Evolutionary conservation across 2,113 vertebrate genomes (phyloP).

Genomic region (Peromyscus leucopus): DNA sequence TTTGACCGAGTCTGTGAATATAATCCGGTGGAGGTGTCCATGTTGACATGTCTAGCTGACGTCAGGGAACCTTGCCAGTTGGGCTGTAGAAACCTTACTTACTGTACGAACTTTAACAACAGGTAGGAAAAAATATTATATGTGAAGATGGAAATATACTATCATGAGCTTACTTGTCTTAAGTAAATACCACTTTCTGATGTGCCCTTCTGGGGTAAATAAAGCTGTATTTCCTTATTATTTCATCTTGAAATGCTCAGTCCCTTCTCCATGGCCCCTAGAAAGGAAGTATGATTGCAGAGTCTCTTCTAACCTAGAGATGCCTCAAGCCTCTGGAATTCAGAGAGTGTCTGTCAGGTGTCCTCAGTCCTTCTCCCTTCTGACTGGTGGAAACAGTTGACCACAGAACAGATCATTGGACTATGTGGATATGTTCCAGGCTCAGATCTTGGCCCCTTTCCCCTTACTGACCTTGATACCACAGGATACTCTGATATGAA

Average conservation of each 20-base stretch:
- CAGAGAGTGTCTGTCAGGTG: background rate
- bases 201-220: constrained; percentile 40
- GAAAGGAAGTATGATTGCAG: constrained; percentile 24
- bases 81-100: constrained; percentile 97
- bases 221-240: constrained; percentile 21
- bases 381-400: background rate
- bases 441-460: background rate
- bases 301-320: constrained; percentile 3
- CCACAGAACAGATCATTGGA: background rate
- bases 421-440: background rate
- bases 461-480: background rate
- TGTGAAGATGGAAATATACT: constrained; percentile 61
- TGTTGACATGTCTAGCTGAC: constrained; percentile 97
- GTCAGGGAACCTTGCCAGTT: constrained; percentile 98
- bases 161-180: constrained; percentile 77
- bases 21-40: constrained; percentile 94
- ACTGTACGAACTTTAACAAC: constrained; percentile 99
- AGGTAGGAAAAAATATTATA: constrained; percentile 89
- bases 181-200: constrained; percentile 62
- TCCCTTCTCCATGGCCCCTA: background rate
- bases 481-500: background rate
- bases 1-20: constrained; percentile 98
- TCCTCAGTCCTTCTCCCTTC: background rate
- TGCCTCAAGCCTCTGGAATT: background rate
- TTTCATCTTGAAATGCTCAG: constrained; percentile 47